Evolutionary conservation across 2,888 invertebrate species (phyloP).

Genomic region (Galeruca laticollis): DNA sequence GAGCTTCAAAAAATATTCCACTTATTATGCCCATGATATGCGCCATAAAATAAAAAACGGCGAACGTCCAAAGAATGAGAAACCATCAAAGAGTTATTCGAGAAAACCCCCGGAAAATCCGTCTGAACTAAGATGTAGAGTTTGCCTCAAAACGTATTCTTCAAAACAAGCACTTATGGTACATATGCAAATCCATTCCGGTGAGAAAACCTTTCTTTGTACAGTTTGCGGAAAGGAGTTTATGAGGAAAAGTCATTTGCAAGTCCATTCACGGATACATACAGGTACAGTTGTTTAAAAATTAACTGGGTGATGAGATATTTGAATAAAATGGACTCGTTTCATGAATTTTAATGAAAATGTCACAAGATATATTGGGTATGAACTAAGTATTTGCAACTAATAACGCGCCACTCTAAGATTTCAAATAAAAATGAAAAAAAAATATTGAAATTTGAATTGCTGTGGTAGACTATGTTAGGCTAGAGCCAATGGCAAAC

Average conservation of each 20-base stretch:
- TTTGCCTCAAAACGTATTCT: constrained; percentile 42
- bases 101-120: constrained; percentile 35
- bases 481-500: too few relatives aligned
- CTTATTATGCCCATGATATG: constrained; percentile 41
- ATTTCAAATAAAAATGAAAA: too few relatives aligned
- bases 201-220: constrained; percentile 45
- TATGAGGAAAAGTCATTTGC: constrained; percentile 42
- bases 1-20: constrained; percentile 45
- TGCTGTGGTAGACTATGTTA: too few relatives aligned
- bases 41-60: constrained; percentile 46
- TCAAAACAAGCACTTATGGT: constrained; percentile 40
- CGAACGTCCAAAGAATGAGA: constrained; percentile 38
- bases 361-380: too few relatives aligned
- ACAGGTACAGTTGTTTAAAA: constrained; percentile 32
- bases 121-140: constrained; percentile 34
- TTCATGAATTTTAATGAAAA: too few relatives aligned
- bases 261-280: constrained; percentile 44
- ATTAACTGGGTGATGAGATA: neutral
- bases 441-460: too few relatives aligned
- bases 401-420: too few relatives aligned
- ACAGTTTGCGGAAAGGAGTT: constrained; percentile 45
- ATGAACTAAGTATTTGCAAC: too few relatives aligned
- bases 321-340: too few relatives aligned
- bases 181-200: constrained; percentile 43
- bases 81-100: constrained; percentile 36